Evolutionary conservation across 2,797 vertebrate species (phyloP).

Genomic region (Rhodeus uyekii): DNA sequence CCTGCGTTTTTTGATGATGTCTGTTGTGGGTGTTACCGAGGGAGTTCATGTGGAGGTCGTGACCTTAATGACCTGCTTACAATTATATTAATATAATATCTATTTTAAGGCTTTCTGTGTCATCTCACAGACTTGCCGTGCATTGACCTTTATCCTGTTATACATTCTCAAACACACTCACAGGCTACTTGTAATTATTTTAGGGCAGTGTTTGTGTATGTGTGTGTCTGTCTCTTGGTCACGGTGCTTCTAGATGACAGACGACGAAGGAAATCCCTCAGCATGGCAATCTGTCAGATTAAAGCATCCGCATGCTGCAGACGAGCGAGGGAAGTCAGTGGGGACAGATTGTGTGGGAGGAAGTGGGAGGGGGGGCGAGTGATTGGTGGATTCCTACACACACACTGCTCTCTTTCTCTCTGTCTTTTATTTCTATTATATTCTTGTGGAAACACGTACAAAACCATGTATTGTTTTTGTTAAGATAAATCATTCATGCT

Average conservation of each 20-base stretch:
- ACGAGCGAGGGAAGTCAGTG: constrained; percentile 37
- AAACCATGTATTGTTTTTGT: not conserved
- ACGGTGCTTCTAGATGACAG: constrained; percentile 50
- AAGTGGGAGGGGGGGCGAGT: constrained; percentile 16
- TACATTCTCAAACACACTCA: not conserved
- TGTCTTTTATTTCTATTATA: constrained; percentile 22
- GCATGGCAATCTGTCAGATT: constrained; percentile 56
- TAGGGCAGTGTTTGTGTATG: constrained; percentile 11
- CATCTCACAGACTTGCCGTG: constrained; percentile 6
- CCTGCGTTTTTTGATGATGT: not conserved
- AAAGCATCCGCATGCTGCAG: constrained; percentile 50
- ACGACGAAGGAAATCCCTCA: constrained; percentile 55
- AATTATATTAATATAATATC: not conserved
- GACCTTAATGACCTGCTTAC: constrained; percentile 23
- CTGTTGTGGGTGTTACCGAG: not conserved
- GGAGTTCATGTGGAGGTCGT: constrained; percentile 24
- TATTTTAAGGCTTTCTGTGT: constrained; percentile 40
- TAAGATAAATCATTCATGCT: not conserved
- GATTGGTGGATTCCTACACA: constrained; percentile 44
- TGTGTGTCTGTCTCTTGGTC: constrained; percentile 38
- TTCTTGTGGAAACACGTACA: not conserved
- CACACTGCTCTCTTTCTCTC: constrained; percentile 1
- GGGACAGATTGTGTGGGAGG: constrained; percentile 49
- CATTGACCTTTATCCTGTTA: constrained; percentile 31
- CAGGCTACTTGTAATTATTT: not conserved